phyloP scores from a whole-genome alignment of 2,113 vertebrate species.

The Mesembrinibis cayennensis region DNA sequence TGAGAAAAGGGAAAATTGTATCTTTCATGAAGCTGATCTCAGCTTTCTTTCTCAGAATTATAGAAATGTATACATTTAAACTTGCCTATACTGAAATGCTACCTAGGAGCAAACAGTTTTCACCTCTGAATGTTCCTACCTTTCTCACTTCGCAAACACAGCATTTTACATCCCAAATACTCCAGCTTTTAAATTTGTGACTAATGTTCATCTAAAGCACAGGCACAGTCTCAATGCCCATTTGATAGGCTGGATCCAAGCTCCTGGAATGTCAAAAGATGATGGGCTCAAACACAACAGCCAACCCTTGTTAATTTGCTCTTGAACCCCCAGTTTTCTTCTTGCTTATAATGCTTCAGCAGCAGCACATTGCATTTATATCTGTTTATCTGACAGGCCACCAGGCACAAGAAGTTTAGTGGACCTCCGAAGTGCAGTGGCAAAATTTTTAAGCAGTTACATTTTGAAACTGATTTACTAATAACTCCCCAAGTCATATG shows the following conservation, averaged over 20 bases:
- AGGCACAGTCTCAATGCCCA: not conserved
- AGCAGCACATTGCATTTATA: not conserved
- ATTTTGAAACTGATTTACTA: not conserved
- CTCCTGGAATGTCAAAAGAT: not conserved
- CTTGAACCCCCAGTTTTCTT: not conserved
- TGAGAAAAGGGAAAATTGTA: not conserved
- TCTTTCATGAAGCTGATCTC: not conserved
- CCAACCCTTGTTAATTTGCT: not conserved
- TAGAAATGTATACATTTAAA: not conserved
- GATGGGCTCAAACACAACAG: not conserved
- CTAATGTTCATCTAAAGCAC: not conserved
- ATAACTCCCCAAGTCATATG: not conserved
- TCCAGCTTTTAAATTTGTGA: not conserved
- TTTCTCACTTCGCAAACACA: not conserved
- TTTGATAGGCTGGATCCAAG: not conserved
- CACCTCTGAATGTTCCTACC: not conserved
- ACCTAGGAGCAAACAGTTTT: not conserved
- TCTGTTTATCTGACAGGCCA: not conserved
- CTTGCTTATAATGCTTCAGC: not conserved
- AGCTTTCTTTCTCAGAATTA: not conserved
- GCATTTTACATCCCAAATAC: not conserved
- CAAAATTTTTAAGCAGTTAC: not conserved
- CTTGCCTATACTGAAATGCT: not conserved
- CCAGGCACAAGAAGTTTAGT: not conserved
- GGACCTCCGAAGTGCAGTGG: not conserved